Conservation (phyloP, 2,888 invertebrate species). For the Seira ritae region DNA sequence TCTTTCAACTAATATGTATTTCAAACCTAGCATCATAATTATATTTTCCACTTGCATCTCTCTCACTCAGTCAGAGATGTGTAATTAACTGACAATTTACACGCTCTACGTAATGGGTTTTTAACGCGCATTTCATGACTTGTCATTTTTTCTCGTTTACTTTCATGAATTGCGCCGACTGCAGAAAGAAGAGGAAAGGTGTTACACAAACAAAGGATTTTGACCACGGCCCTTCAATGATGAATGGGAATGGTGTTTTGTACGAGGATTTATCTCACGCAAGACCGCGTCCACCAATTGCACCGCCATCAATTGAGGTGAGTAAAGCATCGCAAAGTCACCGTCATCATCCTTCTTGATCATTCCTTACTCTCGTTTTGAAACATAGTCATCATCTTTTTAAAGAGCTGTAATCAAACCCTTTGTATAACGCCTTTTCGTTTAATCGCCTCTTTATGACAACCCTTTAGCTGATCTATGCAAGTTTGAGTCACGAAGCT, state of each 20-base stretch:
- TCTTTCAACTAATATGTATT: background rate
- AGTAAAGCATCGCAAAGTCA: constrained; percentile 20
- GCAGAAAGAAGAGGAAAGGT: constrained; percentile 73
- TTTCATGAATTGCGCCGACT: background rate
- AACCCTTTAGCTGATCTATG: too few species aligned
- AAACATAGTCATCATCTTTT: too few species aligned
- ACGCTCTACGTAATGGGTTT: background rate
- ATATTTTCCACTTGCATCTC: background rate
- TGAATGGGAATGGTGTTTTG: constrained; percentile 72
- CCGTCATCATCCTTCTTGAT: constrained; percentile 11
- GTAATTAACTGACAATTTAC: constrained; percentile 8
- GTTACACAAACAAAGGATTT: constrained; percentile 73
- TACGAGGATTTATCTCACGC: constrained; percentile 73
- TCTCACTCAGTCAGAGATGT: background rate
- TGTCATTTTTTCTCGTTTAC: constrained; percentile 32
- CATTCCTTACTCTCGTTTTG: too few species aligned
- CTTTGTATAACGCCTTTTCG: too few species aligned
- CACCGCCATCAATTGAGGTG: constrained; percentile 73
- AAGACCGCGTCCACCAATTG: constrained; percentile 72
- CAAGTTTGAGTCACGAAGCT: too few species aligned
- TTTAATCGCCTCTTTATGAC: too few species aligned
- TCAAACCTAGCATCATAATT: background rate
- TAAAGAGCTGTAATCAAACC: too few species aligned
- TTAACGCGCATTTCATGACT: constrained; percentile 1
- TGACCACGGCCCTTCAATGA: constrained; percentile 73